Evolutionary conservation across 2,888 invertebrate genomes (phyloP).

Genomic region (Eugnorisma glareosa): DNA sequence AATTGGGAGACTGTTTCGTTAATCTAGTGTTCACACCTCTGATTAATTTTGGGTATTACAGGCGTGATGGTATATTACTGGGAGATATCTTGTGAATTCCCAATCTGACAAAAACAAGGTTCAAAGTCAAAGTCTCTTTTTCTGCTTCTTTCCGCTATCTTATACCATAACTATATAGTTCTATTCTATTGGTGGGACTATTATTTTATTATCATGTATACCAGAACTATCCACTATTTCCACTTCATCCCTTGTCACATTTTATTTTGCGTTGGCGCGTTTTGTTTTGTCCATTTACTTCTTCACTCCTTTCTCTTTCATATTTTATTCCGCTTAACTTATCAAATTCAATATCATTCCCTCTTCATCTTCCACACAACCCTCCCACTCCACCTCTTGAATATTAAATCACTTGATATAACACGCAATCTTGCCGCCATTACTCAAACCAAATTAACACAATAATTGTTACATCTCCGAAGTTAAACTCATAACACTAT

Average conservation of each 20-base stretch:
- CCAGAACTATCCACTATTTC: neutral
- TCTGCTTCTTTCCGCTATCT: neutral
- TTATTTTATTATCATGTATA: neutral
- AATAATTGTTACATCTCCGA: constrained; percentile 61
- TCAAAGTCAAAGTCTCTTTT: neutral
- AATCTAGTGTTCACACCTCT: neutral
- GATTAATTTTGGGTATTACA: neutral
- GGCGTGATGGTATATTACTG: neutral
- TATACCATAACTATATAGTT: neutral
- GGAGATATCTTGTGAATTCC: neutral
- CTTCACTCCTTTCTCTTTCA: neutral
- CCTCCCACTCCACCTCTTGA: constrained; percentile 40
- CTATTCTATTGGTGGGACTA: neutral
- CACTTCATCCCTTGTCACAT: neutral
- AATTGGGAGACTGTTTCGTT: neutral
- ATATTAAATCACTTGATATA: constrained; percentile 49
- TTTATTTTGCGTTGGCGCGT: too few species aligned
- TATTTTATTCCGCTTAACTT: neutral
- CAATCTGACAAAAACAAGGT: neutral
- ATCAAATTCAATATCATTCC: too few species aligned
- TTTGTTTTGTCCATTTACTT: too few species aligned
- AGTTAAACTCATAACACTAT: constrained; percentile 62
- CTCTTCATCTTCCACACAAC: neutral
- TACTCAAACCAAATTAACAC: constrained; percentile 59
- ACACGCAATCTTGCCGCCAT: constrained; percentile 52